phyloP scores from a whole-genome alignment of 2,113 vertebrate species.

The Tachycineta bicolor region DNA sequence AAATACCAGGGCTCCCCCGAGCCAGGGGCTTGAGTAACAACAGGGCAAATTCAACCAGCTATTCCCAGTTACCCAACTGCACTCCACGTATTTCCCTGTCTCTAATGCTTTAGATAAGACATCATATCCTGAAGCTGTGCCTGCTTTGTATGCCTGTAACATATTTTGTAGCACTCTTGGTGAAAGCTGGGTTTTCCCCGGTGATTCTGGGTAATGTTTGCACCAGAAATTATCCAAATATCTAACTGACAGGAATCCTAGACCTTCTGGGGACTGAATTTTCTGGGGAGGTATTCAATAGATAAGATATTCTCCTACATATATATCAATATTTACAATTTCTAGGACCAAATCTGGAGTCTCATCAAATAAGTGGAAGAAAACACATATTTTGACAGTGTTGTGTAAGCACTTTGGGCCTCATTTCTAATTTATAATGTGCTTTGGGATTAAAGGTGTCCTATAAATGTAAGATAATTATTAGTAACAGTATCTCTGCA shows the following conservation, averaged over 20 bases:
- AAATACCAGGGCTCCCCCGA: not conserved
- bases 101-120: not conserved
- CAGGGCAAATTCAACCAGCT: not conserved
- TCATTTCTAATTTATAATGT: not conserved
- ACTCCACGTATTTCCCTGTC: not conserved
- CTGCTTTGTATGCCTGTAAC: not conserved
- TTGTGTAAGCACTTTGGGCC: not conserved
- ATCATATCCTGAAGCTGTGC: not conserved
- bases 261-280: not conserved
- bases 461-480: constrained; percentile 8
- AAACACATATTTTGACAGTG: not conserved
- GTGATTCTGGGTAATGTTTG: not conserved
- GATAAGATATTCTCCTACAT: not conserved
- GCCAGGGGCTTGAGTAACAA: not conserved
- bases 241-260: not conserved
- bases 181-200: not conserved
- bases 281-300: not conserved
- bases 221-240: not conserved
- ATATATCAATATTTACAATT: constrained; percentile 13
- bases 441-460: constrained; percentile 43
- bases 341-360: not conserved
- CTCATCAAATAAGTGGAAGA: not conserved
- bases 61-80: not conserved
- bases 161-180: not conserved
- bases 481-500: constrained; percentile 7